phyloP scores from a whole-genome alignment of 2,797 vertebrate genomes.

The Myotis findleyi region DNA sequence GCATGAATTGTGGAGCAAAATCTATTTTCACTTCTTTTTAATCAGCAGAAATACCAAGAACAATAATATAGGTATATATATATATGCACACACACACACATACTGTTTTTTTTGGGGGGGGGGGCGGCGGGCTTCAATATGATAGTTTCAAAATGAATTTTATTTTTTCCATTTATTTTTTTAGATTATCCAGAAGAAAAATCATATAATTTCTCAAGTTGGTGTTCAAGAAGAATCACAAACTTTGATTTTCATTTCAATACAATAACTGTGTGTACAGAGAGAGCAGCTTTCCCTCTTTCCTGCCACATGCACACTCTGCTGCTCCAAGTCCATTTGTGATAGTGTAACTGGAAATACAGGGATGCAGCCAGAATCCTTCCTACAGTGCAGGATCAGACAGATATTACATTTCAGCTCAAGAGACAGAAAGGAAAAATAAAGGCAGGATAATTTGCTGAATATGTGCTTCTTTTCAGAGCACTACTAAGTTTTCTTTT shows the following conservation, averaged over 20 bases:
- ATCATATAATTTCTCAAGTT: conserved; percentile 21
- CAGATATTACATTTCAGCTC: conserved; percentile 12
- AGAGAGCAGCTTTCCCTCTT: background rate
- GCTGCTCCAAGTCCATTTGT: background rate
- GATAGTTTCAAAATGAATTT: conserved; percentile 18
- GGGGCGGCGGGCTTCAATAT: background rate
- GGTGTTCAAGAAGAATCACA: conserved; percentile 20
- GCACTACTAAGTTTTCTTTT: background rate
- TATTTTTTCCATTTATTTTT: background rate
- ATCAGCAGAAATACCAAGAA: background rate
- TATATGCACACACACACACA: too few relatives aligned
- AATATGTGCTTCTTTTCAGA: conserved; percentile 49
- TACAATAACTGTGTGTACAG: background rate
- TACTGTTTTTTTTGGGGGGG: background rate
- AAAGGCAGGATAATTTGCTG: background rate
- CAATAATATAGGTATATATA: background rate
- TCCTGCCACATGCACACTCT: background rate
- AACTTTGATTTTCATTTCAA: conserved; percentile 41
- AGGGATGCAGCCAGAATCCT: background rate
- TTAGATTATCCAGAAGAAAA: conserved; percentile 23
- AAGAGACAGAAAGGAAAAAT: background rate
- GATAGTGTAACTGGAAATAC: background rate
- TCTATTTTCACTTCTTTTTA: background rate
- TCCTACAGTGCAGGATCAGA: background rate
- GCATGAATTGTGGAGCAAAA: background rate